A percentile compares a stretch with the other conserved stretches of the same genome.
Conservation (phyloP, 2,113 vertebrate genomes). For the Azemiops feae region DNA sequence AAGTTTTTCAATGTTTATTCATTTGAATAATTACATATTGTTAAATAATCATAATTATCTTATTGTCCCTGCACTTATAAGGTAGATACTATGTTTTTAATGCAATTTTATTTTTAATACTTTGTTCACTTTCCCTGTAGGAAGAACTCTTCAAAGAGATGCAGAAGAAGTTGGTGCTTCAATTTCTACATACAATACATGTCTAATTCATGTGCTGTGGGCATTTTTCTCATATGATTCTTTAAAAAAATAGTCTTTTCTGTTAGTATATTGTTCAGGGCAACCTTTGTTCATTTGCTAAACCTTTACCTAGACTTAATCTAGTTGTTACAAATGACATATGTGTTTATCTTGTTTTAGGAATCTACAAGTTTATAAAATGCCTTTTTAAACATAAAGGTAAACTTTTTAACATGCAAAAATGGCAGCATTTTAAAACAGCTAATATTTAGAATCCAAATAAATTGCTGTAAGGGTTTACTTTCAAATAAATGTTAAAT, state of each 20-base stretch:
- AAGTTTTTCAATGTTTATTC: no score
- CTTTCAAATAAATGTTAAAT: not conserved
- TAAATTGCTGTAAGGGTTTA: not conserved
- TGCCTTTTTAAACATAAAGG: not conserved
- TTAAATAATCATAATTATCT: conserved; percentile 38
- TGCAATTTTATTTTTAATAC: not conserved
- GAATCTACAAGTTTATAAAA: not conserved
- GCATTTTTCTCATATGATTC: not conserved
- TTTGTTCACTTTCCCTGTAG: conserved; percentile 42
- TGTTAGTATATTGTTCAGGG: not conserved
- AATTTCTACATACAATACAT: conserved; percentile 47
- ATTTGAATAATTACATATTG: not conserved
- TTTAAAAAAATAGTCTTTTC: not conserved
- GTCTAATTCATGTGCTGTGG: conserved; percentile 42
- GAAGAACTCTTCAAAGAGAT: conserved; percentile 47
- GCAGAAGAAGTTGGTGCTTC: conserved; percentile 39
- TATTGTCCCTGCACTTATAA: conserved; percentile 35
- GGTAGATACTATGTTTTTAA: conserved; percentile 35
- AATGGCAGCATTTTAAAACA: not conserved
- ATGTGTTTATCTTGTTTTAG: not conserved
- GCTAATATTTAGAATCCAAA: not conserved
- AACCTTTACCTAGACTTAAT: not conserved
- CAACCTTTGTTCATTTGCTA: conserved; percentile 10
- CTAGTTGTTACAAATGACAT: not conserved
- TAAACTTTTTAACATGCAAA: not conserved